These are phyloP conservation scores for Syngnathus acus DNA, from an alignment of 2,797 vertebrate species.

Conservation along the genomic window DNA sequence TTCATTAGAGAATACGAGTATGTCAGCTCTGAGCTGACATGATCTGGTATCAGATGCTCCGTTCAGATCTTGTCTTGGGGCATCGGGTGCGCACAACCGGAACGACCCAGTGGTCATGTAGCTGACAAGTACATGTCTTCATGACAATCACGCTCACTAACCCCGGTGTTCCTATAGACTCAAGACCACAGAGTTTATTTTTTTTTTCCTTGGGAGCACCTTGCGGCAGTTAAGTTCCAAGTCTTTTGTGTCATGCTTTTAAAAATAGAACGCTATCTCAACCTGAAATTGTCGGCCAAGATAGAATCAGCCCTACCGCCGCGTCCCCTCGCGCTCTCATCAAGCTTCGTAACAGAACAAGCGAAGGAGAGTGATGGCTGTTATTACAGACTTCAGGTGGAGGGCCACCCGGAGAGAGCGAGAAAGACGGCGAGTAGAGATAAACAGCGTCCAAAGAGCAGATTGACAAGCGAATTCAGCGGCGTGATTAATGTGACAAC, in stretches of 20 bases:
- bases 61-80: not conserved
- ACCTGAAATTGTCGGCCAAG: slow-evolving; percentile 30
- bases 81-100: not conserved
- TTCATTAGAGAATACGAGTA: too few relatives aligned
- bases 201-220: slow-evolving; percentile 17
- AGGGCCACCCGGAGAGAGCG: slow-evolving; percentile 6
- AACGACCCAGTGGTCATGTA: slow-evolving; percentile 1
- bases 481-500: slow-evolving; percentile 70
- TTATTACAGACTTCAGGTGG: slow-evolving; percentile 13
- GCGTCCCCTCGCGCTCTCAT: slow-evolving; percentile 17
- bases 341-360: not conserved
- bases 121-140: slow-evolving; percentile 9
- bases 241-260: slow-evolving; percentile 19
- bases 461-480: slow-evolving; percentile 55
- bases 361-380: not conserved
- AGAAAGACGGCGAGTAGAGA: slow-evolving; percentile 16
- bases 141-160: not conserved
- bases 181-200: not conserved
- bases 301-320: slow-evolving; percentile 21
- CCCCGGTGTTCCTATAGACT: not conserved
- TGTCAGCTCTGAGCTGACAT: not conserved
- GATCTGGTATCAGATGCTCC: not conserved
- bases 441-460: slow-evolving; percentile 34
- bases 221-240: slow-evolving; percentile 10
- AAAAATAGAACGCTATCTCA: slow-evolving; percentile 17